Conservation (phyloP, 1,140 invertebrate genomes). For the Oscheius sp. region DNA sequence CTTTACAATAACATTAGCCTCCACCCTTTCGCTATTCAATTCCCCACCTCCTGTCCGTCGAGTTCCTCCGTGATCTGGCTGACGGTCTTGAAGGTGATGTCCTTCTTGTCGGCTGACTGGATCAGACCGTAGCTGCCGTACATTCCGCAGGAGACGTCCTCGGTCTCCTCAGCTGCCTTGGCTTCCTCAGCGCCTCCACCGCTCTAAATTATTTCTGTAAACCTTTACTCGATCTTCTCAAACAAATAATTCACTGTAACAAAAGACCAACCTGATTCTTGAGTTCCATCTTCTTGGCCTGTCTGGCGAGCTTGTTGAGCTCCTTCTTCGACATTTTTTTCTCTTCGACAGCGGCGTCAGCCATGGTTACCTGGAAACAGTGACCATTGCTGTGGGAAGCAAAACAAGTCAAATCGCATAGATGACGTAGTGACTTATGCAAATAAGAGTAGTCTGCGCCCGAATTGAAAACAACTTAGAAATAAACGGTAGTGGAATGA, state of each 20-base stretch:
- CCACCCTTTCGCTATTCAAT: too few species aligned
- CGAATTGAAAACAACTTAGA: too few species aligned
- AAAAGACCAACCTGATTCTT: constrained; percentile 11
- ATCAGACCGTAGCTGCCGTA: constrained; percentile 54
- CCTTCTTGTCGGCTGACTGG: constrained; percentile 50
- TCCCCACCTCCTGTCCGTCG: constrained; percentile 43
- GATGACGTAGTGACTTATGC: too few species aligned
- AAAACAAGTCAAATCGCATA: neutral
- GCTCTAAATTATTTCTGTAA: constrained; percentile 10
- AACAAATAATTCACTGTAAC: neutral
- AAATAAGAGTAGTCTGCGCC: too few species aligned
- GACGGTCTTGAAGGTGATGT: constrained; percentile 44
- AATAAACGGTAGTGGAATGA: too few species aligned
- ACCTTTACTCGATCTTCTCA: neutral
- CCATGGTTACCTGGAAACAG: constrained; percentile 4
- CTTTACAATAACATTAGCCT: too few species aligned
- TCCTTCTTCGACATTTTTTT: constrained; percentile 51
- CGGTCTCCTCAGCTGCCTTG: constrained; percentile 24
- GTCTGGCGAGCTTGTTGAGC: constrained; percentile 46
- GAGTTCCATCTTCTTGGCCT: constrained; percentile 36
- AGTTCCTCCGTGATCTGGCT: constrained; percentile 38
- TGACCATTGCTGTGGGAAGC: neutral
- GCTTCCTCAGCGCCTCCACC: constrained; percentile 13
- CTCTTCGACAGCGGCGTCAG: constrained; percentile 23
- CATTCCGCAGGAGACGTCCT: constrained; percentile 48